Evolutionary conservation across 2,888 invertebrate genomes (phyloP).

Genomic region (Scaptomyza tumidula): DNA sequence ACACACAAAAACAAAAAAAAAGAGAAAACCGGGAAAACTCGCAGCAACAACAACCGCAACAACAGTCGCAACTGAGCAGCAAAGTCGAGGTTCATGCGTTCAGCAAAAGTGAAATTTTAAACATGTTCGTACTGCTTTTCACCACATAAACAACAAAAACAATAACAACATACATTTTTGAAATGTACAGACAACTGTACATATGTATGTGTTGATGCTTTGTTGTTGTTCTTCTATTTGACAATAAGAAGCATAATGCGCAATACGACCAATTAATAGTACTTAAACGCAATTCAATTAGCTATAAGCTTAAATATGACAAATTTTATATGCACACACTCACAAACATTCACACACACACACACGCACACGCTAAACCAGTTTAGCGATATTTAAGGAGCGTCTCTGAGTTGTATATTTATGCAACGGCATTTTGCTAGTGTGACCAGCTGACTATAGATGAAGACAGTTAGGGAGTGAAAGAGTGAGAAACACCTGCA

Average conservation of each 20-base stretch:
- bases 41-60: neutral
- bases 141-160: slow-evolving; percentile 21
- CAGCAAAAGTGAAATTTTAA: slow-evolving; percentile 73
- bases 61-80: neutral
- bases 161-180: neutral
- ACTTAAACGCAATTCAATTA: slow-evolving; percentile 34
- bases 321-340: slow-evolving; percentile 11
- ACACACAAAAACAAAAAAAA: slow-evolving; percentile 44
- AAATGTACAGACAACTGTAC: too few species aligned
- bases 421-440: slow-evolving; percentile 45
- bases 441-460: slow-evolving; percentile 30
- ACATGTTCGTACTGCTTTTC: slow-evolving; percentile 42
- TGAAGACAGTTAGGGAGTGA: neutral
- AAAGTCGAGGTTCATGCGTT: slow-evolving; percentile 32
- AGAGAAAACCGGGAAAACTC: slow-evolving; percentile 55
- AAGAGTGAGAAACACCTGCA: slow-evolving; percentile 28
- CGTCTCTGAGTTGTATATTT: slow-evolving; percentile 30
- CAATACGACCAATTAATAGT: slow-evolving; percentile 42
- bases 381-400: slow-evolving; percentile 53
- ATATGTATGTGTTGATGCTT: neutral
- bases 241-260: slow-evolving; percentile 35
- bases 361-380: slow-evolving; percentile 47
- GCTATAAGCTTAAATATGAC: slow-evolving; percentile 16
- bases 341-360: slow-evolving; percentile 7
- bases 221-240: slow-evolving; percentile 28